Conservation (phyloP, 2,113 vertebrate species). For the Sitta europaea region DNA sequence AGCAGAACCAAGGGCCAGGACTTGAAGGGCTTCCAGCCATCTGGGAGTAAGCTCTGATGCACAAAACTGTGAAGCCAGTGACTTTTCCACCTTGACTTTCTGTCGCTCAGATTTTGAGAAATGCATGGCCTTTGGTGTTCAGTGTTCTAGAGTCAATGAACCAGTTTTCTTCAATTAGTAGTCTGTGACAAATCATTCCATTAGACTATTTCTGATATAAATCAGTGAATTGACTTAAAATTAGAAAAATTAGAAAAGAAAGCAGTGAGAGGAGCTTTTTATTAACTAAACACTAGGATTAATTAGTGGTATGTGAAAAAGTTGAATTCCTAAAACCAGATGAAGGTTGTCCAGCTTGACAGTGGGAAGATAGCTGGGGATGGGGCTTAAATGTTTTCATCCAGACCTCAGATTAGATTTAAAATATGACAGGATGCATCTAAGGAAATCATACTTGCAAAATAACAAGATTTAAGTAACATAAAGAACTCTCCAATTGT, state of each 20-base stretch:
- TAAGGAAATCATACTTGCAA: background rate
- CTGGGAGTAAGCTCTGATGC: background rate
- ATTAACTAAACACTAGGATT: background rate
- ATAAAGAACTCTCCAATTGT: background rate
- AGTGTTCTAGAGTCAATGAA: background rate
- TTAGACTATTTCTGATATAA: background rate
- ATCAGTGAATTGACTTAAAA: background rate
- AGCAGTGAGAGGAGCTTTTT: background rate
- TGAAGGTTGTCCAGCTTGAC: background rate
- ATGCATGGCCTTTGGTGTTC: background rate
- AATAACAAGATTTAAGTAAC: background rate
- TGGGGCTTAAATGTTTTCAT: background rate
- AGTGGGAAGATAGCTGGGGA: background rate
- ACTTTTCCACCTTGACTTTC: background rate
- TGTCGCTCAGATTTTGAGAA: background rate
- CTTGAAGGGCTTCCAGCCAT: background rate
- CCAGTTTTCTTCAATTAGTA: background rate
- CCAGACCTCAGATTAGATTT: background rate
- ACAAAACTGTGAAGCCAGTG: background rate
- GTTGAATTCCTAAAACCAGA: background rate
- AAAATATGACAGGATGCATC: background rate
- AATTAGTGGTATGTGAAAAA: background rate
- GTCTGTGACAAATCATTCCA: background rate
- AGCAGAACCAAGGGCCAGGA: background rate
- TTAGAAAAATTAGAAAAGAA: background rate